A percentile compares a stretch with the other conserved stretches of the same genome.
Conservation (phyloP, 1,140 invertebrate species). For the Arion vulgaris region DNA sequence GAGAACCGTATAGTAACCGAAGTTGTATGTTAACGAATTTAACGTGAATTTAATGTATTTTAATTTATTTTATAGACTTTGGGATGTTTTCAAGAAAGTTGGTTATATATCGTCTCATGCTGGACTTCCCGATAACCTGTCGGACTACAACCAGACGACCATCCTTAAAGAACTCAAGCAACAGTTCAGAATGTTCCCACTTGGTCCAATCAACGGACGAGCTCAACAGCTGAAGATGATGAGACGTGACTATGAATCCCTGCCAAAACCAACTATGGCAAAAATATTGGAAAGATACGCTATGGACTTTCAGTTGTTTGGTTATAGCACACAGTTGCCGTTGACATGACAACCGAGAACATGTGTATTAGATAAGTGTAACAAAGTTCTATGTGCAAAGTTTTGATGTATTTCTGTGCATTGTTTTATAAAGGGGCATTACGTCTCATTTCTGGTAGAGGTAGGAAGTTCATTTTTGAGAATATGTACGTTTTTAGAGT, state of each 20-base stretch:
- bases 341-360: neutral
- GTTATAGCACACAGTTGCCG: constrained; percentile 27
- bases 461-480: no score
- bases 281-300: constrained; percentile 32
- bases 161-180: constrained; percentile 25
- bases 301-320: constrained; percentile 38
- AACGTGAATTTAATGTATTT: no score
- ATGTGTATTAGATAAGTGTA: neutral
- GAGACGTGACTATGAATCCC: constrained; percentile 19
- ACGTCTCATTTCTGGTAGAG: no score
- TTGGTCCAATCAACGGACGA: constrained; percentile 18
- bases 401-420: no score
- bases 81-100: constrained; percentile 38
- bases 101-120: constrained; percentile 28
- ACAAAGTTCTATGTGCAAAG: no score
- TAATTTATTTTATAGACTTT: neutral
- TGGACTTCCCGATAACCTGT: constrained; percentile 19
- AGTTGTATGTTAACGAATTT: no score
- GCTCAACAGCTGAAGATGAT: constrained; percentile 35
- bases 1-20: no score
- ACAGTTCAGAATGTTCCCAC: constrained; percentile 26
- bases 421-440: no score
- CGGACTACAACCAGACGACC: constrained; percentile 36
- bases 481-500: no score
- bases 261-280: constrained; percentile 34